Conservation (phyloP, 2,797 vertebrate species). For the Nyctalus aviator region DNA sequence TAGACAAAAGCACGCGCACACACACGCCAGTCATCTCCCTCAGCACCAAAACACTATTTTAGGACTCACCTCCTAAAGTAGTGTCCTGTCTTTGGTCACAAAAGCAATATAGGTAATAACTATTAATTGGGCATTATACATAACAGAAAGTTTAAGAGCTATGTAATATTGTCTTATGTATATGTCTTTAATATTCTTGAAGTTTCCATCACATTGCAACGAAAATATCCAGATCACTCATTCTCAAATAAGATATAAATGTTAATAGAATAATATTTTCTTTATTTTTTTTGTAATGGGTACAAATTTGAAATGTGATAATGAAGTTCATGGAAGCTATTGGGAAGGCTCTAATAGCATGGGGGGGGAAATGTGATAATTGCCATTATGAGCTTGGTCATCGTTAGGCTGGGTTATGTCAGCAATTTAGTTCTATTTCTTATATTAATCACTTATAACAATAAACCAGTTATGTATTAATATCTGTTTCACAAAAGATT, state of each 20-base stretch:
- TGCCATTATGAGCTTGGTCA: background rate
- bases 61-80: background rate
- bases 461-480: background rate
- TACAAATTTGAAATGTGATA: background rate
- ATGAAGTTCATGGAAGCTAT: background rate
- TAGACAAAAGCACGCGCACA: background rate
- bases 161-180: background rate
- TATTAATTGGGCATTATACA: background rate
- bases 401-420: background rate
- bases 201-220: background rate
- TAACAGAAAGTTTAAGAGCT: background rate
- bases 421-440: background rate
- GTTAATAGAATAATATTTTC: background rate
- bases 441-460: background rate
- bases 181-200: background rate
- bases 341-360: background rate
- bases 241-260: background rate
- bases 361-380: background rate
- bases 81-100: background rate
- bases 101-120: background rate
- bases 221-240: slow-evolving; percentile 29
- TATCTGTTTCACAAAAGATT: background rate
- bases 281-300: background rate
- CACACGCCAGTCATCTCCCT: background rate
- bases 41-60: background rate